These are phyloP conservation scores for Aplochiton taeniatus DNA, from an alignment of 2,797 vertebrate genomes.

Conservation along the genomic window DNA sequence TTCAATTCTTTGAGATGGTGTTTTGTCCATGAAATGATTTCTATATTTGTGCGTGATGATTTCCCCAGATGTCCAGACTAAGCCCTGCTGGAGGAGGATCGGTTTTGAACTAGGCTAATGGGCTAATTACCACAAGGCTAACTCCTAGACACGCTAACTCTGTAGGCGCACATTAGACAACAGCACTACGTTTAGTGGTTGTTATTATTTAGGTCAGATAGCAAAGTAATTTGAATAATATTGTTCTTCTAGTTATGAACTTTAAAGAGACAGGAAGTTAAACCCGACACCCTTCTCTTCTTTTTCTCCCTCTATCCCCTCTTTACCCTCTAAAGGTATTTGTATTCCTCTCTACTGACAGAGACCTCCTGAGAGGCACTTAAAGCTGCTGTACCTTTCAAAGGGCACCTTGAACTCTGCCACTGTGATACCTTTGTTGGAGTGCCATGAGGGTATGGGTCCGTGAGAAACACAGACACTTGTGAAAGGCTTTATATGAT, in stretches of 20 bases:
- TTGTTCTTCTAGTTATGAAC: too few relatives aligned
- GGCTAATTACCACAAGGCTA: constrained; percentile 53
- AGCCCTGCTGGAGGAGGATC: constrained; percentile 34
- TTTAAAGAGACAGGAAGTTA: too few relatives aligned
- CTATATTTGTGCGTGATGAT: constrained; percentile 40
- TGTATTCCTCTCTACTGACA: background rate
- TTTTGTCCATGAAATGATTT: constrained; percentile 33
- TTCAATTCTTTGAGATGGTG: background rate
- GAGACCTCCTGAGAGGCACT: background rate
- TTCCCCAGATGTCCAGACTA: constrained; percentile 46
- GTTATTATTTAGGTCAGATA: too few relatives aligned
- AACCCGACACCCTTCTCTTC: too few relatives aligned
- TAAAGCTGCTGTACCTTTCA: background rate
- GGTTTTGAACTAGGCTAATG: constrained; percentile 52
- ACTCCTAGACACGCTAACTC: constrained; percentile 25
- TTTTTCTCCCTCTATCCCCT: too few relatives aligned
- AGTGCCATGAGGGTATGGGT: too few relatives aligned
- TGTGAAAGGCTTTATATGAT: too few relatives aligned
- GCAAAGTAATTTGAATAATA: too few relatives aligned
- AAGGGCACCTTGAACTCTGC: background rate
- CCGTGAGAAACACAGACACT: too few relatives aligned
- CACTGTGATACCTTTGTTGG: too few relatives aligned
- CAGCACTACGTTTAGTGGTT: too few relatives aligned
- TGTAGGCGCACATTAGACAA: background rate
- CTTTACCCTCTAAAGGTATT: too few relatives aligned